Conservation (phyloP, 2,888 invertebrate species). For the Diabrotica balteata region DNA sequence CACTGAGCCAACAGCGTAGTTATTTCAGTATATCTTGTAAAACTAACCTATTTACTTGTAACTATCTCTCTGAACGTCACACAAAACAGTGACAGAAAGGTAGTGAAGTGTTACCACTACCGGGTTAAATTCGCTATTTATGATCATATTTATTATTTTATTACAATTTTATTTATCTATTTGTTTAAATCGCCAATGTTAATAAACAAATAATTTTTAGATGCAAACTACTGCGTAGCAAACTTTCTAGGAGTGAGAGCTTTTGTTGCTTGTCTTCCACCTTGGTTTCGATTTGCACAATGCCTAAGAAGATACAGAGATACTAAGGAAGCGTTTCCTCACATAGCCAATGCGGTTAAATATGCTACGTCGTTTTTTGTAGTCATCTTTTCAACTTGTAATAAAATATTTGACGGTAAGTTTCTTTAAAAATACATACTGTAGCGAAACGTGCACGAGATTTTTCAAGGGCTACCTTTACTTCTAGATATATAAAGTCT, state of each 20-base stretch:
- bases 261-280: conserved; percentile 90
- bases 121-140: no score
- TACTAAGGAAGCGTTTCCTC: conserved; percentile 91
- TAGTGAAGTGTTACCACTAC: no score
- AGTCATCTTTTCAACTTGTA: conserved; percentile 81
- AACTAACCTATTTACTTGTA: no score
- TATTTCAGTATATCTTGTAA: no score
- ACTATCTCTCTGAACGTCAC: no score
- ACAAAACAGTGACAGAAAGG: no score
- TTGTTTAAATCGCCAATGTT: no score
- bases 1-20: no score
- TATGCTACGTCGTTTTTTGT: conserved; percentile 98
- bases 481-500: no score
- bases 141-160: no score
- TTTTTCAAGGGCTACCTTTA: no score
- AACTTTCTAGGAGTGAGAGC: conserved; percentile 81
- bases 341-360: conserved; percentile 97
- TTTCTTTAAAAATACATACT: not conserved
- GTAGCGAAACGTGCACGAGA: not conserved
- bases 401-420: conserved; percentile 70
- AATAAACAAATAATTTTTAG: conserved; percentile 44
- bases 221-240: conserved; percentile 72
- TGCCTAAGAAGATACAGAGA: conserved; percentile 95
- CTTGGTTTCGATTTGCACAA: conserved; percentile 98
- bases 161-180: no score